A percentile compares a stretch with the other conserved stretches of the same genome.
Conservation (phyloP, 2,113 vertebrate genomes). For the Blennius ocellaris region DNA sequence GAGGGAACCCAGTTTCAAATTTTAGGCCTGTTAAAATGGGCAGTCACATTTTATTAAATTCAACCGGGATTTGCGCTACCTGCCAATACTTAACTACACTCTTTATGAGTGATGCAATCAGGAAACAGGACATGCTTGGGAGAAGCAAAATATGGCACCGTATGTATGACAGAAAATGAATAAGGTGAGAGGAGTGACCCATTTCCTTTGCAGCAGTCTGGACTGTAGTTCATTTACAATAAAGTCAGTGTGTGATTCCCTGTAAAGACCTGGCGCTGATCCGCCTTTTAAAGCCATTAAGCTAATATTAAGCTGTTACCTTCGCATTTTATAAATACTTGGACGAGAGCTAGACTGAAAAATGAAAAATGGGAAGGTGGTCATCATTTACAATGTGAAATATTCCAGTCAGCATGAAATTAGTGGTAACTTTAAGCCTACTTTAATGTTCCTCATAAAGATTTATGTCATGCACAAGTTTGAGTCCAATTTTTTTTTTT, state of each 20-base stretch:
- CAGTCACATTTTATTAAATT: slow-evolving; percentile 78
- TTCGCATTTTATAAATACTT: slow-evolving; percentile 64
- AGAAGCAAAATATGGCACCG: slow-evolving; percentile 44
- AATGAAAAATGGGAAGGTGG: slow-evolving; percentile 29
- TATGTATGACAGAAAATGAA: slow-evolving; percentile 45
- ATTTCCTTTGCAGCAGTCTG: slow-evolving; percentile 24
- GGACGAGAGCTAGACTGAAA: slow-evolving; percentile 31
- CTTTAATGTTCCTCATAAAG: slow-evolving; percentile 52
- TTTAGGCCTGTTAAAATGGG: slow-evolving; percentile 65
- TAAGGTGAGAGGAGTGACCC: slow-evolving; percentile 51
- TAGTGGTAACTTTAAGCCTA: slow-evolving; percentile 23
- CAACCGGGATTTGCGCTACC: slow-evolving; percentile 56
- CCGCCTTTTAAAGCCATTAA: slow-evolving; percentile 27
- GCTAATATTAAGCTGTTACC: slow-evolving; percentile 38
- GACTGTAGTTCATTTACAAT: slow-evolving; percentile 31
- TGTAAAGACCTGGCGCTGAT: slow-evolving; percentile 45
- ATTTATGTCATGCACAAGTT: slow-evolving; percentile 31
- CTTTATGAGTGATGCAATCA: slow-evolving; percentile 54
- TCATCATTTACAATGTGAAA: slow-evolving; percentile 62
- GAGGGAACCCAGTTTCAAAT: slow-evolving; percentile 57
- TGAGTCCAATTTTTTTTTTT: not conserved
- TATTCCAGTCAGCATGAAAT: slow-evolving; percentile 41
- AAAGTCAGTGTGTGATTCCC: slow-evolving; percentile 27
- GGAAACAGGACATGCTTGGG: slow-evolving; percentile 20
- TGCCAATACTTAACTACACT: slow-evolving; percentile 67